Percentiles rank a stretch among this genome's conserved stretches.
Conservation (phyloP, 2,888 invertebrate species). For the Heliconius charithonia region DNA sequence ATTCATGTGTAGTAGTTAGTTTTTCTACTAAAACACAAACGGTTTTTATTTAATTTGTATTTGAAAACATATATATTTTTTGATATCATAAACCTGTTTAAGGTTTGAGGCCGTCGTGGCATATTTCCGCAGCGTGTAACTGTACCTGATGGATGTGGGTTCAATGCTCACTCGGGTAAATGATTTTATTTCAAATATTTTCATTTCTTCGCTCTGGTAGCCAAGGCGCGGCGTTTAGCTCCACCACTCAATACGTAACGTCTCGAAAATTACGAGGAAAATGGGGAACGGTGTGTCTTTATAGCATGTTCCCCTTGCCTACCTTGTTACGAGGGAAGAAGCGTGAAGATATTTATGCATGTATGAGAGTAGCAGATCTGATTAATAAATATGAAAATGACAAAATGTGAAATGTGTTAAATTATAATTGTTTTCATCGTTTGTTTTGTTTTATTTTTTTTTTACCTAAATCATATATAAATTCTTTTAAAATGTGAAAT, state of each 20-base stretch:
- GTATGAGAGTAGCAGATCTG: conserved; percentile 36
- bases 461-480: too few relatives aligned
- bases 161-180: neutral
- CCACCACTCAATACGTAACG: neutral
- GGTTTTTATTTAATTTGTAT: neutral
- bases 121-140: too few relatives aligned
- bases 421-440: conserved; percentile 18
- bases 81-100: neutral
- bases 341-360: neutral
- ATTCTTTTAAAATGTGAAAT: too few relatives aligned
- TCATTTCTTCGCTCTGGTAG: neutral
- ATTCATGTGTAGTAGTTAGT: neutral
- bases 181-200: neutral
- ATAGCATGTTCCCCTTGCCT: neutral
- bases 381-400: conserved; percentile 25
- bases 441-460: neutral
- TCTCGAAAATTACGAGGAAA: neutral
- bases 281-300: neutral
- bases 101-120: conserved; percentile 14
- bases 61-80: conserved; percentile 20
- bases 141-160: neutral
- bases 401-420: conserved; percentile 26
- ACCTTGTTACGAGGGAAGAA: neutral
- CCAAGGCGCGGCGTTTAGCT: neutral
- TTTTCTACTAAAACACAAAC: conserved; percentile 2